Evolutionary conservation across 2,113 vertebrate species (phyloP).

Genomic region (Beaufortia kweichowensis): DNA sequence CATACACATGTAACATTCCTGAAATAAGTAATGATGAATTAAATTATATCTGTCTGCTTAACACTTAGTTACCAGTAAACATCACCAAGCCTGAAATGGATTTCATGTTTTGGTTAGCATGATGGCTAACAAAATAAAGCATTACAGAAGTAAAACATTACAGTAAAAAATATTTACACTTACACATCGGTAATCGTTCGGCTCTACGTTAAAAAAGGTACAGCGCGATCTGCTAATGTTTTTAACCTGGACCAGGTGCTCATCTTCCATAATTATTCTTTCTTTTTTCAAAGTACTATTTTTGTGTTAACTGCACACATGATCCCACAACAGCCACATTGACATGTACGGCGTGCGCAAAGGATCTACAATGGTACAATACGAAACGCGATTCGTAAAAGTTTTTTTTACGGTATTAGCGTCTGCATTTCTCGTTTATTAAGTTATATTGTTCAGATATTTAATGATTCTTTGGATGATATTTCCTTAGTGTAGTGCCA

Average conservation of each 20-base stretch:
- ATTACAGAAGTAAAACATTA: too few relatives aligned
- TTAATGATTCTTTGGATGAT: too few relatives aligned
- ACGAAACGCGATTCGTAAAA: conserved; percentile 42
- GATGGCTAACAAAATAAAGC: conserved; percentile 10
- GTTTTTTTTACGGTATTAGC: not conserved
- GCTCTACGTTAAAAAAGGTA: conserved; percentile 63
- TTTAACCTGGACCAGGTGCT: not conserved
- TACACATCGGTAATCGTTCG: conserved; percentile 76
- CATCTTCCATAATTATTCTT: conserved; percentile 40
- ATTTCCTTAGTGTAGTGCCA: not conserved
- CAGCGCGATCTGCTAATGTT: conserved; percentile 65
- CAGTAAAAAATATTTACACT: conserved; percentile 58
- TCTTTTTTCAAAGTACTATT: conserved; percentile 50
- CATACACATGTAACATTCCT: too few relatives aligned
- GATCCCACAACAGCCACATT: conserved; percentile 38
- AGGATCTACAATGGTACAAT: conserved; percentile 58
- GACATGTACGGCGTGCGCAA: conserved; percentile 56
- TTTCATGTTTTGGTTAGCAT: conserved; percentile 25
- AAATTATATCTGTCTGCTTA: not conserved
- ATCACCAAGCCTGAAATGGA: not conserved
- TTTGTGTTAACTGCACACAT: conserved; percentile 35
- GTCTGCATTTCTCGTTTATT: not conserved
- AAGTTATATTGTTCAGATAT: not conserved
- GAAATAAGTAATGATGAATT: too few relatives aligned
- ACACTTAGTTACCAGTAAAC: not conserved